Conservation (phyloP, 2,113 vertebrate species). For the Phocoena sinus region DNA sequence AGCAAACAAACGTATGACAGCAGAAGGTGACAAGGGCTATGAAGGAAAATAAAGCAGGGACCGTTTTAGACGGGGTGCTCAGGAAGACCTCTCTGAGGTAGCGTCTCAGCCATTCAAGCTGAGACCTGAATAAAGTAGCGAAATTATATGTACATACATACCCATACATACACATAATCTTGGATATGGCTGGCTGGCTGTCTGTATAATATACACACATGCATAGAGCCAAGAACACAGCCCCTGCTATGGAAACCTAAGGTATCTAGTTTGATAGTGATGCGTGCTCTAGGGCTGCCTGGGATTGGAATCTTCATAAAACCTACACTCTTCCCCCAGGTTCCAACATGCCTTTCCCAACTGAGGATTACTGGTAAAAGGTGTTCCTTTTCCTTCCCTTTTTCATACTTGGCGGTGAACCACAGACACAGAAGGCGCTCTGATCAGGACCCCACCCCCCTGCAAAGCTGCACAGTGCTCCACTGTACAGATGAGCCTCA, state of each 20-base stretch:
- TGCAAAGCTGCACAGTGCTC: neutral
- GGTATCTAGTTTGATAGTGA: neutral
- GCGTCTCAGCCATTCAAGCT: neutral
- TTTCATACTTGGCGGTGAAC: neutral
- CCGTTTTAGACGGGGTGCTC: neutral
- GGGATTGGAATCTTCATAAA: neutral
- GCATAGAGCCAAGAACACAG: neutral
- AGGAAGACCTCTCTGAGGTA: neutral
- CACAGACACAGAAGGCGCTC: neutral
- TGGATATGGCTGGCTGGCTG: neutral
- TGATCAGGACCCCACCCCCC: neutral
- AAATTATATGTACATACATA: neutral
- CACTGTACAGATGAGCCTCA: neutral
- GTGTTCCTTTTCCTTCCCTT: neutral
- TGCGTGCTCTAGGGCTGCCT: too few species aligned
- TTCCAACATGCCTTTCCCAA: neutral
- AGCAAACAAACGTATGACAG: neutral
- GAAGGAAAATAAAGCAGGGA: neutral
- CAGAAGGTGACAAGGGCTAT: rapidly evolving
- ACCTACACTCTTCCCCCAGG: neutral
- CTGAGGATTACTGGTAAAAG: neutral
- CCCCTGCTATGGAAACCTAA: neutral
- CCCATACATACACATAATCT: neutral
- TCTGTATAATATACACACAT: neutral
- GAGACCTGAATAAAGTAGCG: neutral